Evolutionary conservation across 2,113 vertebrate genomes (phyloP).

Genomic region (Psephotus haematonotus): DNA sequence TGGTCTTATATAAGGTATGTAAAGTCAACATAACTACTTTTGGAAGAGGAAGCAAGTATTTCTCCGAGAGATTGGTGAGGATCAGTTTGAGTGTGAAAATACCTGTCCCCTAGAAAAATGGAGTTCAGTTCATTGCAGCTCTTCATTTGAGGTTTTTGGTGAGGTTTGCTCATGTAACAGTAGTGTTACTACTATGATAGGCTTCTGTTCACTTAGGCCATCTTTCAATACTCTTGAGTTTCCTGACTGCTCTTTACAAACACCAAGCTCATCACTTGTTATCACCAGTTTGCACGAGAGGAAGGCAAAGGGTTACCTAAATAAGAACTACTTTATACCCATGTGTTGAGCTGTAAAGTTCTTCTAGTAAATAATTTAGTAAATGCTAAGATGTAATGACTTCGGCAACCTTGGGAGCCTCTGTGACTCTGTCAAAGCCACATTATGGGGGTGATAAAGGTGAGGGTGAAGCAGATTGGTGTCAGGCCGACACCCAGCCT

Average conservation of each 20-base stretch:
- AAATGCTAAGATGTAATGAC: background rate
- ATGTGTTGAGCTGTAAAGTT: background rate
- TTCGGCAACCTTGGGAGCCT: background rate
- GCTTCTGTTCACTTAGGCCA: background rate
- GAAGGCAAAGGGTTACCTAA: background rate
- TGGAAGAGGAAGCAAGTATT: background rate
- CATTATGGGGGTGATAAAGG: rapidly evolving
- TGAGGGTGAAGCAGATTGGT: background rate
- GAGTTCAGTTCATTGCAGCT: background rate
- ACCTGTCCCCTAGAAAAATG: background rate
- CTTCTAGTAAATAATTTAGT: background rate
- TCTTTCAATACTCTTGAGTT: background rate
- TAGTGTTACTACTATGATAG: background rate
- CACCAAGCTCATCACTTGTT: background rate
- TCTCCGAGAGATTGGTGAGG: background rate
- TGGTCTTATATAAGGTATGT: background rate
- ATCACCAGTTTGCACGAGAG: background rate
- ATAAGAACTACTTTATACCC: background rate
- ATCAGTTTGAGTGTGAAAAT: background rate
- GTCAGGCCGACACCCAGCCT: background rate
- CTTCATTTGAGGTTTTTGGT: background rate
- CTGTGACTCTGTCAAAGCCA: background rate
- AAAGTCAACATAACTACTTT: background rate
- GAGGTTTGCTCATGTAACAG: background rate
- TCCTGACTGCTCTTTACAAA: background rate